Percentiles rank a stretch among this genome's conserved stretches.
phyloP scores from a whole-genome alignment of 2,113 vertebrate species.

The Holacanthus passer region DNA sequence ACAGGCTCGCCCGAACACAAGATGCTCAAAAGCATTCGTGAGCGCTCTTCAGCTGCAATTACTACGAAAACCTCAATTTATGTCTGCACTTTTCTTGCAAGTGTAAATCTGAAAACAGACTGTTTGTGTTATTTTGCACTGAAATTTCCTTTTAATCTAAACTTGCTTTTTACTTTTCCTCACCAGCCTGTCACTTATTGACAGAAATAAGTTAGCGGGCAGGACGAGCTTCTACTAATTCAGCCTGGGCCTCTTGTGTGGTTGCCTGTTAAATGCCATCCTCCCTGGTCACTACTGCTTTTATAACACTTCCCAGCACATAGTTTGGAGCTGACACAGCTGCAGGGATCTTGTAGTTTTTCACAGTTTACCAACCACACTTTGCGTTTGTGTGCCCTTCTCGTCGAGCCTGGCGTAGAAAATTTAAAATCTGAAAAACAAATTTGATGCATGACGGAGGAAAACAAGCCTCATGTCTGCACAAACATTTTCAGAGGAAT shows the following conservation, averaged over 20 bases:
- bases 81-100: constrained; percentile 24
- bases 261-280: constrained; percentile 53
- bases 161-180: constrained; percentile 3
- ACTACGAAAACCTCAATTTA: constrained; percentile 12
- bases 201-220: constrained; percentile 55
- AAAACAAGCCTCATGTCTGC: constrained; percentile 3
- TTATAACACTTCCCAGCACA: constrained; percentile 43
- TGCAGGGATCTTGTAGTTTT: background rate
- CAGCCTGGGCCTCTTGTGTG: constrained; percentile 41
- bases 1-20: constrained; percentile 3
- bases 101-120: constrained; percentile 33
- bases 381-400: background rate
- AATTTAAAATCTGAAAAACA: constrained; percentile 1
- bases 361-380: constrained; percentile 6
- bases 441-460: background rate
- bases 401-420: background rate
- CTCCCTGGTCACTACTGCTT: constrained; percentile 48
- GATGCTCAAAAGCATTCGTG: background rate
- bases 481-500: constrained; percentile 8
- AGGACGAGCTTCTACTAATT: constrained; percentile 25
- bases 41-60: constrained; percentile 16
- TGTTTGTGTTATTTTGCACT: background rate
- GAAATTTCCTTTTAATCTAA: constrained; percentile 7
- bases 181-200: constrained; percentile 40
- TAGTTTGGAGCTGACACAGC: constrained; percentile 49